Evolutionary conservation across 92 coral and sea anemone genomes (phyloP).

Genomic region (Parazoanthus atlanticus): DNA sequence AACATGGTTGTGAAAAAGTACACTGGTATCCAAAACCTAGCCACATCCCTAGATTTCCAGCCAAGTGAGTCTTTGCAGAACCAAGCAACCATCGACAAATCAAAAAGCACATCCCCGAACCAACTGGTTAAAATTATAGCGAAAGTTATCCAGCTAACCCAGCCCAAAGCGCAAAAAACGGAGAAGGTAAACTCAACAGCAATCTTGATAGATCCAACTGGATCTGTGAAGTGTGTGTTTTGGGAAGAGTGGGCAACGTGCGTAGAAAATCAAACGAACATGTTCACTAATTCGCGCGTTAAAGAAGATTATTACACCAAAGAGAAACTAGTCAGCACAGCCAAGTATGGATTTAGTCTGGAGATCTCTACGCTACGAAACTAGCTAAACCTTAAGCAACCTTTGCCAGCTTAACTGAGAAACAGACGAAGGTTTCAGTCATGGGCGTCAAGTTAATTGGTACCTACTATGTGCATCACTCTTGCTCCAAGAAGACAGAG

Average conservation of each 20-base stretch:
- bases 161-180: background rate
- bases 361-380: background rate
- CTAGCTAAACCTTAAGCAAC: background rate
- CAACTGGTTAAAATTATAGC: background rate
- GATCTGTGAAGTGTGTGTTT: background rate
- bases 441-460: background rate
- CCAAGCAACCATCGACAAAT: too few relatives aligned
- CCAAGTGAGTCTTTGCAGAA: too few relatives aligned
- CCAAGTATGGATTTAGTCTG: background rate
- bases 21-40: too few relatives aligned
- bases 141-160: background rate
- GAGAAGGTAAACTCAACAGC: background rate
- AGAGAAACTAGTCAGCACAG: background rate
- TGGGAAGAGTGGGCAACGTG: background rate
- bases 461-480: background rate
- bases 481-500: background rate
- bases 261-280: background rate
- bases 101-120: too few relatives aligned
- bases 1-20: too few relatives aligned
- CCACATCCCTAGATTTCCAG: too few relatives aligned
- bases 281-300: background rate
- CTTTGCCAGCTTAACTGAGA: background rate
- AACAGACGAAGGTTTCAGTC: background rate
- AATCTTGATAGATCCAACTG: background rate
- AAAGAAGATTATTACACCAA: background rate